A percentile compares a stretch with the other conserved stretches of the same genome.
phyloP scores from a whole-genome alignment of 2,888 invertebrate genomes.

The Pandemis cinnamomeana region DNA sequence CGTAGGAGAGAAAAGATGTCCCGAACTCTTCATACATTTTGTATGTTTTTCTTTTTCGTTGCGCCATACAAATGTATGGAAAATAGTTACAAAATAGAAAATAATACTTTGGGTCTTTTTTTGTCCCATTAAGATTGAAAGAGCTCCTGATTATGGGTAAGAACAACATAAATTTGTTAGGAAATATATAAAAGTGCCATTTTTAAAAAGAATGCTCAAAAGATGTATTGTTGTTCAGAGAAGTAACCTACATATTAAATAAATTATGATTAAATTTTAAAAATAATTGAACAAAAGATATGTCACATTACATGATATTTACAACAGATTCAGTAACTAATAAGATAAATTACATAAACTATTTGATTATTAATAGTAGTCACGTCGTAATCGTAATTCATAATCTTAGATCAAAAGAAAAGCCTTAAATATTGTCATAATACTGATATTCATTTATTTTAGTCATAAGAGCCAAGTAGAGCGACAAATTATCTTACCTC shows the following conservation, averaged over 20 bases:
- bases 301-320: slow-evolving; percentile 69
- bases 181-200: background rate
- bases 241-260: background rate
- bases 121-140: no score
- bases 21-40: no score
- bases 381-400: slow-evolving; percentile 18
- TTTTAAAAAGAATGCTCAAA: background rate
- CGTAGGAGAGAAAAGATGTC: no score
- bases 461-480: slow-evolving; percentile 62
- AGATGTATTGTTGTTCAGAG: background rate
- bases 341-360: slow-evolving; percentile 36
- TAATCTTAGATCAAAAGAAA: slow-evolving; percentile 46
- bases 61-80: no score
- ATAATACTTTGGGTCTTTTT: no score
- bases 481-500: slow-evolving; percentile 35
- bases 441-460: slow-evolving; percentile 62
- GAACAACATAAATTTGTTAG: no score
- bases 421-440: slow-evolving; percentile 63
- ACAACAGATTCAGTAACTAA: slow-evolving; percentile 50
- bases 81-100: no score
- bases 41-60: no score
- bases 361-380: slow-evolving; percentile 56
- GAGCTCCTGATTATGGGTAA: no score
- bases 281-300: slow-evolving; percentile 68
- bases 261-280: slow-evolving; percentile 36